phyloP scores from a whole-genome alignment of 2,797 vertebrate genomes.

The Phoeniculus purpureus region DNA sequence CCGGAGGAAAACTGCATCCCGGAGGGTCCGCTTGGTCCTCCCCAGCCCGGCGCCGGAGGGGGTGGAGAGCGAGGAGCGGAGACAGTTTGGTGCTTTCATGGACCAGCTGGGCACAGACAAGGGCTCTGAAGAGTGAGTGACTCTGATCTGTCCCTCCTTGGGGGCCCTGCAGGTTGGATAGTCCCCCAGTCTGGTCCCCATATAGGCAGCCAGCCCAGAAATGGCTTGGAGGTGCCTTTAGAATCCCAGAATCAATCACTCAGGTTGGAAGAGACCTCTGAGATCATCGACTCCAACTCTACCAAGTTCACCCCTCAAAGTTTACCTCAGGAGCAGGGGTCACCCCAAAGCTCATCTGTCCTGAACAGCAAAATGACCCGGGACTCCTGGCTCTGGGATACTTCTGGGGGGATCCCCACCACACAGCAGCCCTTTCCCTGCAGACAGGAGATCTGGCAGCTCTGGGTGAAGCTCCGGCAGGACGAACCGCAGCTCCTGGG shows the following conservation, averaged over 20 bases:
- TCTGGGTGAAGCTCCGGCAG: constrained; percentile 76
- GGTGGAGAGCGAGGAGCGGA: constrained; percentile 54
- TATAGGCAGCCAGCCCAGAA: neutral
- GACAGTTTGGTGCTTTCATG: constrained; percentile 69
- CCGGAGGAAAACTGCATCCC: constrained; percentile 14
- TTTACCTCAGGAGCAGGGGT: neutral
- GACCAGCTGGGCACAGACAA: constrained; percentile 69
- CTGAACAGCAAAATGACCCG: neutral
- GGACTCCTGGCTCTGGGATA: no score
- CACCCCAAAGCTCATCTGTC: neutral
- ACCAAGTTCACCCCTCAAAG: neutral
- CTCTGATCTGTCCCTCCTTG: neutral
- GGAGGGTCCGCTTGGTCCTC: neutral
- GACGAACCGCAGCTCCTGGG: constrained; percentile 76
- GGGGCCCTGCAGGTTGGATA: neutral
- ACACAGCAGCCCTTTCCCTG: neutral
- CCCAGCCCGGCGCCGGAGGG: neutral
- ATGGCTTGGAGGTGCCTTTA: neutral
- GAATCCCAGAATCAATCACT: no score
- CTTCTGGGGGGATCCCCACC: neutral
- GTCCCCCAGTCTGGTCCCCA: no score
- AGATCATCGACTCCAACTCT: no score
- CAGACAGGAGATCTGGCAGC: constrained; percentile 79
- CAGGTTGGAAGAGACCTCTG: no score
- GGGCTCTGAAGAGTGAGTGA: constrained; percentile 72